Evolutionary conservation across 2,113 vertebrate species (phyloP), one percentile per base, ranked within the genome.

Genomic region (Cynoglossus semilaevis): DNA sequence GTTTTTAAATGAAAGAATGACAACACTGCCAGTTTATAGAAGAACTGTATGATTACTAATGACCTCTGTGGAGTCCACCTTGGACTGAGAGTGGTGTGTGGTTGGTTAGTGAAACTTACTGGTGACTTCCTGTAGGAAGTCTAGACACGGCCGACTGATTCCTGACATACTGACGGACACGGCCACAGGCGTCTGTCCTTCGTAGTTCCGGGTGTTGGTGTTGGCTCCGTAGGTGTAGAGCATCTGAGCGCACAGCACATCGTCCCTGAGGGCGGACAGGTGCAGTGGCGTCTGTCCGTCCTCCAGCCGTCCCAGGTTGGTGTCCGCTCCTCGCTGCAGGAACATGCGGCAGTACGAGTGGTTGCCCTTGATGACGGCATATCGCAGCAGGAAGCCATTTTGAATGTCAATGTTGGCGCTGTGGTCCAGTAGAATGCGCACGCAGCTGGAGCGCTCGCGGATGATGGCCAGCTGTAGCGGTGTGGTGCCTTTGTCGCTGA

Each of bases 311-410:
- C 96, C 96, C 50, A 98, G 90, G 88, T 98, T 97, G 52, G 97
- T 98, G 85, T 99, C 97, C 0, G 97, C 97, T 3, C 97, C 97
- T 57, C 97, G 84, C 89, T 99, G 96, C 63, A 99, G 93, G 87
- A 99, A 98, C 95, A 98, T 98, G 44, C 97, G 94, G 90, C 97
- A 99, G 74, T 98, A 98, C 0, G 95, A 93, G 87, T 99, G 96
- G 81, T 98, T 99, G 86, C 96, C 97, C 88, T 98, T 98, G 83
- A 98, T 97, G 86, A 98, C 96, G 15, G 97, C 96, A 0, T 98
- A 99, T 10, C 96, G 95, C 72, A 99, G 76, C 83, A 98, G 90
- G 89, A 98, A 98, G 63, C 96, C 97, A 2, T 99, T 98, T 43
- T 99, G 96, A 78, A 98, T 97, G 90, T 98, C 95, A 51, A 99